These are phyloP conservation scores for Drosophila tsacasi DNA, from an alignment of 1,140 invertebrate genomes.

Conservation along the genomic window DNA sequence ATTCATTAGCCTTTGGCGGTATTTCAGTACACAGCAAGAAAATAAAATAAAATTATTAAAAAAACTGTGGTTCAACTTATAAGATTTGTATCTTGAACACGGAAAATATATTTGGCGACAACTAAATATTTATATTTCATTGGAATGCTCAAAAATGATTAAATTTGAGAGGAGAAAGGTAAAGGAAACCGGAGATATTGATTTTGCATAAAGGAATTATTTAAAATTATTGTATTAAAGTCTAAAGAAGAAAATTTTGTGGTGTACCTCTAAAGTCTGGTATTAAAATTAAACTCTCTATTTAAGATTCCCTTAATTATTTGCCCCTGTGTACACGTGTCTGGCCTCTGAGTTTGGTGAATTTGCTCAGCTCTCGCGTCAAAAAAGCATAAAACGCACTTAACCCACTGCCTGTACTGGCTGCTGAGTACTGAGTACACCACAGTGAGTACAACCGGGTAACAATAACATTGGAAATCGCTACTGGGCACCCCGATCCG, in stretches of 20 bases:
- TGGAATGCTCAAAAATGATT: background rate
- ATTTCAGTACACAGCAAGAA: background rate
- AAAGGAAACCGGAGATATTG: background rate
- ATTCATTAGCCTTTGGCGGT: constrained; percentile 29
- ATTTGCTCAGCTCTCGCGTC: constrained; percentile 33
- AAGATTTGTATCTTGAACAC: too few relatives aligned
- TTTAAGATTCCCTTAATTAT: background rate
- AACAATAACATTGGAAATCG: constrained; percentile 29
- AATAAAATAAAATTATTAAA: too few relatives aligned
- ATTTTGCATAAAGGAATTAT: background rate
- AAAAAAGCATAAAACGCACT: constrained; percentile 71
- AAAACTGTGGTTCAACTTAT: too few relatives aligned
- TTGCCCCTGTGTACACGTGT: background rate
- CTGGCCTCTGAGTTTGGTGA: background rate
- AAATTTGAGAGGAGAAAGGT: background rate
- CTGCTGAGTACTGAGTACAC: constrained; percentile 2
- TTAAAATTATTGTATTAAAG: too few relatives aligned
- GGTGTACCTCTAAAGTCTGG: background rate
- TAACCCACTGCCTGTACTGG: constrained; percentile 43
- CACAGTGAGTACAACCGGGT: background rate
- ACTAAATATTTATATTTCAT: too few relatives aligned
- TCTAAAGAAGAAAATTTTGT: background rate
- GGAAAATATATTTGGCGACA: background rate
- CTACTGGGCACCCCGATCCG: constrained; percentile 30
- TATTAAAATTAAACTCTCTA: background rate